Evolutionary conservation across 1,140 invertebrate genomes (phyloP).

Genomic region (Belonocnema kinseyi): DNA sequence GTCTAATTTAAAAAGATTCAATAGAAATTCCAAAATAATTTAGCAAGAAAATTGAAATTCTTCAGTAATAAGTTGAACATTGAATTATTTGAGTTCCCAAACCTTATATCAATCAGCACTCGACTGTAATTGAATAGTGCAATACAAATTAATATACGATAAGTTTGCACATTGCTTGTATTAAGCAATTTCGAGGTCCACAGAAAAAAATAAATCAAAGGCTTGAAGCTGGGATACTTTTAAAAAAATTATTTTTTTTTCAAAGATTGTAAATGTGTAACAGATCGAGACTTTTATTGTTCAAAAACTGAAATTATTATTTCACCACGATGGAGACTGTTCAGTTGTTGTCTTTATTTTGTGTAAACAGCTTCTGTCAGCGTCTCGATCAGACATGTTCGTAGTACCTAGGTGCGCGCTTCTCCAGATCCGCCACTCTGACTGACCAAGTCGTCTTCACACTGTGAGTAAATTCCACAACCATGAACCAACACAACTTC

Average conservation of each 20-base stretch:
- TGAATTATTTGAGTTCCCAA: too few species aligned
- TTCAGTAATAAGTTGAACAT: too few species aligned
- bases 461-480: conserved; percentile 71
- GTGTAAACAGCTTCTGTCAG: conserved; percentile 74
- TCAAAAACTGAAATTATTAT: conserved; percentile 26
- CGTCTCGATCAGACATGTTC: conserved; percentile 72
- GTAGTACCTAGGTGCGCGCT: conserved; percentile 72
- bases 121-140: too few species aligned
- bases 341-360: conserved; percentile 74
- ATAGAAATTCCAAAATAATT: too few species aligned
- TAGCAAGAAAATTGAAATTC: too few species aligned
- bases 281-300: conserved; percentile 16
- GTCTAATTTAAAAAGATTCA: too few species aligned
- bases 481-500: conserved; percentile 53
- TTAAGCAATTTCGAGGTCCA: conserved; percentile 14
- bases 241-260: not conserved
- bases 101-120: too few species aligned
- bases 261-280: not conserved
- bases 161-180: conserved; percentile 25
- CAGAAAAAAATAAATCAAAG: conserved; percentile 20
- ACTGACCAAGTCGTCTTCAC: conserved; percentile 71
- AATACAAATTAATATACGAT: not conserved
- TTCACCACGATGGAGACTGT: conserved; percentile 66
- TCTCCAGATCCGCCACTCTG: conserved; percentile 69
- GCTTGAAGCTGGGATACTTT: conserved; percentile 56